Base-by-base conservation (phyloP, 2,797 vertebrate genomes). In the Todus mexicanus region DNA sequence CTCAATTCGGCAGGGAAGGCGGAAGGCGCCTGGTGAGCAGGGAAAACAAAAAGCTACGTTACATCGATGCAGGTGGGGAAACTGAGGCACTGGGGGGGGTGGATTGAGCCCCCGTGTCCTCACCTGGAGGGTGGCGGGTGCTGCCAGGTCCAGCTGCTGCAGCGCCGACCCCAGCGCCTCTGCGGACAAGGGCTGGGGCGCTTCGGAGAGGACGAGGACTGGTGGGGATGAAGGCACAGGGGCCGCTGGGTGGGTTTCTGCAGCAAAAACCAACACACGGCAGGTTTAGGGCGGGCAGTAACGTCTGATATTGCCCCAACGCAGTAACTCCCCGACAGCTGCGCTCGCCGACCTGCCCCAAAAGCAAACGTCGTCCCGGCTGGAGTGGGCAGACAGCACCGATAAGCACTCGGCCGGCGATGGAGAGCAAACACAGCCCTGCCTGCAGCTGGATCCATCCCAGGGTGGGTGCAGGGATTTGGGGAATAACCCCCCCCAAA, bases 81-180 rank as follows among this genome's bases (percentile, higher is more conserved):
- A 59, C 71, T 3, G 54, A 93, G 71, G 66, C 68, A n/a, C 18
- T 20, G 35, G 22, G 27, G 18, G 3, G 33, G 18, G 33, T 10
- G 3, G 7, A 6, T 3, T 16, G 29, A 42, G 45, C 8, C 57
- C 63, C 10, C 3, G 6, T 3, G 1, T 45, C 48, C 69, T 74
- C 69, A 98, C 98, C 97, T 97, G 97, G 8, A 87, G 12, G 22
- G 83, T 7, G 45, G 83, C 0, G 6, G 96, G 3, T 47, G 85
- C 57, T 5, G 72, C 87, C 21, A 97, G 73, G 51, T 97, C 86
- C 64, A 97, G 88, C 29, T 96, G 97, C 93, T 97, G 96, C 45
- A 98, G 90, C 2, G 94, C 97, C 0, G 91, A 84, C 50, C 66
- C 66, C 84, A 97, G 84, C 0, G 74, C 73, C 10, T 94, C 53